Percentiles rank a stretch among this genome's conserved stretches.
These are phyloP conservation scores for Drosophila kepulauana DNA, from an alignment of 1,140 invertebrate species.

Conservation along the genomic window DNA sequence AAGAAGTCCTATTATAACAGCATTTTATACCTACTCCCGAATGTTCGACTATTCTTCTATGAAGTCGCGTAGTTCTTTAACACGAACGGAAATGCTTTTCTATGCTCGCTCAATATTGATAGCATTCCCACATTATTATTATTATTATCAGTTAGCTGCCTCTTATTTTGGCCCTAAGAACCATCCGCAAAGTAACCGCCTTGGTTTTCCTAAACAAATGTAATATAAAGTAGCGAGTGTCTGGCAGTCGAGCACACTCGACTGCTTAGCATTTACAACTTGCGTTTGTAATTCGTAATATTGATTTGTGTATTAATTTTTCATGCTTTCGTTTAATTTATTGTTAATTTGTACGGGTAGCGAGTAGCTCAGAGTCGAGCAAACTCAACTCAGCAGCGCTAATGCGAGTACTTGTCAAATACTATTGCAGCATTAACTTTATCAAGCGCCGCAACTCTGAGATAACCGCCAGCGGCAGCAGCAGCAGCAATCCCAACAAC, in stretches of 20 bases:
- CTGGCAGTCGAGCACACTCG: background rate
- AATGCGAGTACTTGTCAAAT: background rate
- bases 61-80: no score
- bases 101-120: no score
- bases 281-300: background rate
- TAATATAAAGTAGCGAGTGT: no score
- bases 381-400: background rate
- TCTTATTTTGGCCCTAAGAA: no score
- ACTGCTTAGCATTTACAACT: background rate
- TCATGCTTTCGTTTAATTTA: background rate
- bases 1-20: no score
- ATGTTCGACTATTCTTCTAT: no score
- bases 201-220: no score
- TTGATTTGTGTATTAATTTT: background rate
- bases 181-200: no score
- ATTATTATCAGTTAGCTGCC: no score
- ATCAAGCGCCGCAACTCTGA: slow-evolving; percentile 85
- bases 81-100: no score
- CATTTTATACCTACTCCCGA: no score
- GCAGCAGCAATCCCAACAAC: slow-evolving; percentile 68
- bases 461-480: slow-evolving; percentile 70
- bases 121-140: no score
- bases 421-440: slow-evolving; percentile 85
- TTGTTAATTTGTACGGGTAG: background rate
- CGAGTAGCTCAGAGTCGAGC: background rate